A percentile compares a stretch with the other conserved stretches of the same genome.
Evolutionary conservation across 2,888 invertebrate genomes (phyloP).

Genomic region (Cyrtodaria siliqua): DNA sequence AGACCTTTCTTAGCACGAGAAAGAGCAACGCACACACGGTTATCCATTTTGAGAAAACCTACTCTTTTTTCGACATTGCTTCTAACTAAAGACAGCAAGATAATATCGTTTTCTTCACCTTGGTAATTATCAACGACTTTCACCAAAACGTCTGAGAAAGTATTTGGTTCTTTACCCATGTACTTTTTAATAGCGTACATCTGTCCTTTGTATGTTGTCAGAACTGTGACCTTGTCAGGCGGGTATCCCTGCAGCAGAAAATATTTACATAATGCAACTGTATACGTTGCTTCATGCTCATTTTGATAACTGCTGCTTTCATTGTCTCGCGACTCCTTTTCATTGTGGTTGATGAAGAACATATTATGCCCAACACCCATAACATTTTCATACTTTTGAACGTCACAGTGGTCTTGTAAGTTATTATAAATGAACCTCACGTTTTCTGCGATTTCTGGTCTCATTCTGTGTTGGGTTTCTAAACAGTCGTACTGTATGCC

Average conservation of each 20-base stretch:
- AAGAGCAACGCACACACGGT: constrained; percentile 83
- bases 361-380: constrained; percentile 78
- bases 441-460: constrained; percentile 81
- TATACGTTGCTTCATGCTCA: constrained; percentile 76
- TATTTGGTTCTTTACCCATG: constrained; percentile 61
- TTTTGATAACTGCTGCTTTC: constrained; percentile 80
- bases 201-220: constrained; percentile 76
- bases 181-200: constrained; percentile 71
- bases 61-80: constrained; percentile 80
- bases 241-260: constrained; percentile 77
- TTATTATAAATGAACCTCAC: constrained; percentile 78
- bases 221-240: constrained; percentile 72
- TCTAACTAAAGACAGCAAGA: constrained; percentile 84
- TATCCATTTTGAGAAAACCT: constrained; percentile 80
- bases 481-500: constrained; percentile 88
- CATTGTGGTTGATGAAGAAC: constrained; percentile 80
- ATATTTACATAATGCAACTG: constrained; percentile 68
- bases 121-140: constrained; percentile 83
- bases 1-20: constrained; percentile 84
- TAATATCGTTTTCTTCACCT: constrained; percentile 85
- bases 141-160: constrained; percentile 66
- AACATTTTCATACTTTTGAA: constrained; percentile 68
- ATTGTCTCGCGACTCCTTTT: constrained; percentile 69
- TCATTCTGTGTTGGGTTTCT: constrained; percentile 88
- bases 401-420: constrained; percentile 76